phyloP scores from a whole-genome alignment of 1,140 invertebrate genomes.

The Lerema accius region DNA sequence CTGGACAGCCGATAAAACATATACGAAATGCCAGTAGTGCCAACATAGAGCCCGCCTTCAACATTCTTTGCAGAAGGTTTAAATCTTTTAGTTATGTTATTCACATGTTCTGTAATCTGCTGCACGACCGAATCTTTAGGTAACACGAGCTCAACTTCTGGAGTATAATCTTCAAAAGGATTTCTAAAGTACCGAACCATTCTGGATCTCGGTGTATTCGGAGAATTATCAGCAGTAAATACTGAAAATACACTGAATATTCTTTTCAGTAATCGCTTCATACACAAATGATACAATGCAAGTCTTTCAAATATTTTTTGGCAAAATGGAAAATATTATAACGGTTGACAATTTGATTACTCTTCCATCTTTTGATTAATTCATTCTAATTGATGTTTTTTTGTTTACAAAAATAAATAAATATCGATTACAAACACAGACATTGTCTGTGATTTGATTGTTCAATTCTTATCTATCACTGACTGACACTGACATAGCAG shows the following conservation, averaged over 20 bases:
- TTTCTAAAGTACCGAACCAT: slow-evolving; percentile 78
- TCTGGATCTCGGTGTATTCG: slow-evolving; percentile 30
- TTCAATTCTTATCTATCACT: too few relatives aligned
- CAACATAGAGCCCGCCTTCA: slow-evolving; percentile 83
- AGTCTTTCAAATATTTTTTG: not conserved
- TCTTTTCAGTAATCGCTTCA: slow-evolving; percentile 48
- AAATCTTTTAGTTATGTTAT: slow-evolving; percentile 57
- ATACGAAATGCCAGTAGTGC: slow-evolving; percentile 81
- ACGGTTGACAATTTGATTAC: not conserved
- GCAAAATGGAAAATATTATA: not conserved
- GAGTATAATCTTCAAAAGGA: slow-evolving; percentile 61
- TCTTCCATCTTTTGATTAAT: not conserved
- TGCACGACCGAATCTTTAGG: slow-evolving; percentile 51
- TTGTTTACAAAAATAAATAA: slow-evolving; percentile 1
- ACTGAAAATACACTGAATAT: slow-evolving; percentile 23
- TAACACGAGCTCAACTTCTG: slow-evolving; percentile 37
- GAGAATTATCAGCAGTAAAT: slow-evolving; percentile 4
- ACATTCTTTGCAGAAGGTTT: slow-evolving; percentile 59
- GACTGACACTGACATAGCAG: too few relatives aligned
- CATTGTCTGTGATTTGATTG: too few relatives aligned
- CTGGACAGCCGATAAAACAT: slow-evolving; percentile 83
- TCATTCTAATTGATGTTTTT: not conserved
- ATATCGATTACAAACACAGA: slow-evolving; percentile 5
- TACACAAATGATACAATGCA: not conserved
- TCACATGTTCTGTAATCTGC: slow-evolving; percentile 65